phyloP scores from a whole-genome alignment of 2,888 invertebrate species.

The Macaria notata region DNA sequence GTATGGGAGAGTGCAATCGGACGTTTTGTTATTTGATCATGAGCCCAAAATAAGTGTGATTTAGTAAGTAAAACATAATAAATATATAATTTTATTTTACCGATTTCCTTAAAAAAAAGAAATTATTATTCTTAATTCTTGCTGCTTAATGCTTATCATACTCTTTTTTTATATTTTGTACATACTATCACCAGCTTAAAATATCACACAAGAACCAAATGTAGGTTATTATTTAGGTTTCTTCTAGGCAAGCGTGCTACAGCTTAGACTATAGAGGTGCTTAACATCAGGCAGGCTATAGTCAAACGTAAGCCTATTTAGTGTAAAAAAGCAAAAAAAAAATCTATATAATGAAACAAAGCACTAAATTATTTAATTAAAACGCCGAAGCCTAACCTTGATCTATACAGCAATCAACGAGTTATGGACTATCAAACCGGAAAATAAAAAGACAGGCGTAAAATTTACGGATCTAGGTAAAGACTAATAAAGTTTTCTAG shows the following conservation, averaged over 20 bases:
- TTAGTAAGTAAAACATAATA: slow-evolving; percentile 13
- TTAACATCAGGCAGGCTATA: too few relatives aligned
- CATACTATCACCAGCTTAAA: too few relatives aligned
- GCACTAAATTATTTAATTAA: slow-evolving; percentile 42
- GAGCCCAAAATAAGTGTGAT: slow-evolving; percentile 13
- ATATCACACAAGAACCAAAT: too few relatives aligned
- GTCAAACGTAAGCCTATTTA: too few relatives aligned
- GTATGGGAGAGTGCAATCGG: slow-evolving; percentile 33
- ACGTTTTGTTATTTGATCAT: slow-evolving; percentile 23
- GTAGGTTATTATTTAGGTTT: too few relatives aligned
- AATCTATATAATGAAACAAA: slow-evolving; percentile 14
- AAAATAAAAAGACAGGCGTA: slow-evolving; percentile 46
- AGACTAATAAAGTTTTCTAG: slow-evolving; percentile 21
- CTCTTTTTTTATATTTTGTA: too few relatives aligned
- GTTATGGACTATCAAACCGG: slow-evolving; percentile 50
- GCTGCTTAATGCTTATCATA: not conserved
- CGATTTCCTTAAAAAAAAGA: too few relatives aligned
- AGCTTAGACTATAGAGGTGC: too few relatives aligned
- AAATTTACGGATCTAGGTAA: slow-evolving; percentile 42
- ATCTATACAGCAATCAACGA: slow-evolving; percentile 57
- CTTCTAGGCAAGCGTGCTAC: too few relatives aligned
- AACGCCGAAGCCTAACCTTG: slow-evolving; percentile 50
- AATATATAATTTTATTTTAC: not conserved
- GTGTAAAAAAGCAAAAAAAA: not conserved
- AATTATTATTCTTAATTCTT: too few relatives aligned